Conservation (phyloP, 2,797 vertebrate species). For the Apodemus agrarius region DNA sequence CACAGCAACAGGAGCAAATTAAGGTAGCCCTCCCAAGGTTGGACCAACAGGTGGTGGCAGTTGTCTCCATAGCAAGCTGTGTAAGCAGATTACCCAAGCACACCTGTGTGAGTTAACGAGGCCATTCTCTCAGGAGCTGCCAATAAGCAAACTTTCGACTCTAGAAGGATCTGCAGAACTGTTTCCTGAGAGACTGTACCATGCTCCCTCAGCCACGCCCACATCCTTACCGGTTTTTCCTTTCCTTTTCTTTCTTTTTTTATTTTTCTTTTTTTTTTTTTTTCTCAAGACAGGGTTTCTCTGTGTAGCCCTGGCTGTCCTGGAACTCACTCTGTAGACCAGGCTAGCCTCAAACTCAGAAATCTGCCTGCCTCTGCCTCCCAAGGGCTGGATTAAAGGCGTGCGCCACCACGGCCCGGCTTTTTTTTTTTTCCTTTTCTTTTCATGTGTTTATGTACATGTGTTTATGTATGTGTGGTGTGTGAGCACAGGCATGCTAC, state of each 20-base stretch:
- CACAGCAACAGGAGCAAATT: not conserved
- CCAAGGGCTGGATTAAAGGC: no score
- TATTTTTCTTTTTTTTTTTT: no score
- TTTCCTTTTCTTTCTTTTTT: not conserved
- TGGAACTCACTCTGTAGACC: no score
- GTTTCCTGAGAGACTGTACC: not conserved
- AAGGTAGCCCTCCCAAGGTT: not conserved
- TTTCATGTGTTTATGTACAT: not conserved
- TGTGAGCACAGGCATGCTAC: not conserved
- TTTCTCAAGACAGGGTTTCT: no score
- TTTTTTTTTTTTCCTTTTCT: not conserved
- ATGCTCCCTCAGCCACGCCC: not conserved
- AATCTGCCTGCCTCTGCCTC: no score
- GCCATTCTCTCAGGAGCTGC: not conserved
- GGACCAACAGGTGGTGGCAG: fast-evolving
- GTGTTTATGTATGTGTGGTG: not conserved
- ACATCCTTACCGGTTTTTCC: not conserved
- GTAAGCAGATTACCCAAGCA: no score
- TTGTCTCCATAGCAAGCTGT: no score
- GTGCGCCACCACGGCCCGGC: no score
- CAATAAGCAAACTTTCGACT: not conserved
- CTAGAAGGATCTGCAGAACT: not conserved
- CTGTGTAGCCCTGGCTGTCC: no score
- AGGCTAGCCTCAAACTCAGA: no score
- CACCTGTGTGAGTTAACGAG: no score